phyloP scores from a whole-genome alignment of 1,140 invertebrate species.

The Caerostris extrusa region DNA sequence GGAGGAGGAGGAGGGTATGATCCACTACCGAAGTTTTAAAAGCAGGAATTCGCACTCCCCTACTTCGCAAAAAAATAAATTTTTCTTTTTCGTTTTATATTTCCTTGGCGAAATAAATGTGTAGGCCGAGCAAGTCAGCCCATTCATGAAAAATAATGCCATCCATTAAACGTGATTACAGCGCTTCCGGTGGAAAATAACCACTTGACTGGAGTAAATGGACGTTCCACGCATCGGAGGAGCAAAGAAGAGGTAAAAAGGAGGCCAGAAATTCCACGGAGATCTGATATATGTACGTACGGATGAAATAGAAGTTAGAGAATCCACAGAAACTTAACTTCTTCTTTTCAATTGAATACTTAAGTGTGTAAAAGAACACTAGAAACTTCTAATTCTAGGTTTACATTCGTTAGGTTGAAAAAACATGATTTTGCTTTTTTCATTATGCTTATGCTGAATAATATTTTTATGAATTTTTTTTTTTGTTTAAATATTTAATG shows the following conservation, averaged over 20 bases:
- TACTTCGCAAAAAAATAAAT: constrained; percentile 12
- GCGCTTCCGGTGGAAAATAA: constrained; percentile 73
- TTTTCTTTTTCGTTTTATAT: constrained; percentile 2
- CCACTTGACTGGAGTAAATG: constrained; percentile 69
- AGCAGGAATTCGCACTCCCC: constrained; percentile 9
- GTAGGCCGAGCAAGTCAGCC: constrained; percentile 25
- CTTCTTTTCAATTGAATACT: too few relatives aligned
- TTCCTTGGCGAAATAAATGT: constrained; percentile 1
- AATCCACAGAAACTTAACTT: too few relatives aligned
- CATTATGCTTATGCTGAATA: too few relatives aligned
- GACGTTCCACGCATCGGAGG: constrained; percentile 55
- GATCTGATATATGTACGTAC: background rate
- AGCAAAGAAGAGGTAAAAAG: background rate
- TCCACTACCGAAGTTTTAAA: background rate
- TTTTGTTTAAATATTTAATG: too few relatives aligned
- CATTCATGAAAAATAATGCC: constrained; percentile 75
- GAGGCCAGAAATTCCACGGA: constrained; percentile 11
- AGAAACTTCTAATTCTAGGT: too few relatives aligned
- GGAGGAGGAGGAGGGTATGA: background rate
- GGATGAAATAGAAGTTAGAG: too few relatives aligned
- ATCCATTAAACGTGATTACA: constrained; percentile 71
- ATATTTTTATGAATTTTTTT: too few relatives aligned
- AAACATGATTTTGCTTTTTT: too few relatives aligned
- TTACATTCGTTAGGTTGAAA: too few relatives aligned
- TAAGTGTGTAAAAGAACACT: too few relatives aligned